Percentiles rank a stretch among this genome's conserved stretches.
These are phyloP conservation scores for Sinella curviseta DNA, from an alignment of 1,140 invertebrate species.

Conservation along the genomic window DNA sequence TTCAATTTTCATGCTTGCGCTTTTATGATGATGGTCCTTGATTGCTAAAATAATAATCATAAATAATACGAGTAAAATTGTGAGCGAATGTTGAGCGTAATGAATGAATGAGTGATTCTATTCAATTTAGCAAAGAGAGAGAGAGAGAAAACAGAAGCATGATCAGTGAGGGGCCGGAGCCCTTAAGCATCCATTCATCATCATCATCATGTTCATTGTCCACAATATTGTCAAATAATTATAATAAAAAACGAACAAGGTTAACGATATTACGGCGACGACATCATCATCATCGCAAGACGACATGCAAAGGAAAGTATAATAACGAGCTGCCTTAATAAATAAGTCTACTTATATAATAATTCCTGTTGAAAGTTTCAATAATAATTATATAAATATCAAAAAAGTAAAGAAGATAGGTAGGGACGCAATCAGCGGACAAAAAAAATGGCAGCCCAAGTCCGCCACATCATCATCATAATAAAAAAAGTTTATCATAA, in stretches of 20 bases:
- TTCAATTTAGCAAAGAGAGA: background rate
- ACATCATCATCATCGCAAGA: background rate
- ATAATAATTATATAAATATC: no score
- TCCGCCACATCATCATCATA: background rate
- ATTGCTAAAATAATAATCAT: background rate
- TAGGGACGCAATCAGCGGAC: background rate
- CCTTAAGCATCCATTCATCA: slow-evolving; percentile 12
- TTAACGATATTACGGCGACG: background rate
- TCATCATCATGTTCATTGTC: background rate
- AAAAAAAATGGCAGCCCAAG: background rate
- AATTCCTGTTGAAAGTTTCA: no score
- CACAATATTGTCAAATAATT: slow-evolving; percentile 7
- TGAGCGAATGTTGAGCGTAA: background rate
- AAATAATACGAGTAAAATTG: background rate
- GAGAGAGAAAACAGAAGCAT: background rate
- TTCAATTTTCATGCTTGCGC: no score
- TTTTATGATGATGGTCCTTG: background rate
- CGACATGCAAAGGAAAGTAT: background rate
- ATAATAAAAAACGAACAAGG: background rate
- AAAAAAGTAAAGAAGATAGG: no score
- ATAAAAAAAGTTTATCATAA: background rate
- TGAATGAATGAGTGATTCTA: background rate
- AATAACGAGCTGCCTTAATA: background rate
- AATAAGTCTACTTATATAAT: background rate
- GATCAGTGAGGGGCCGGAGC: no score